Evolutionary conservation across 2,888 invertebrate species (phyloP), one percentile per base, ranked within the genome.

Genomic region (Drosophila ochracea): DNA sequence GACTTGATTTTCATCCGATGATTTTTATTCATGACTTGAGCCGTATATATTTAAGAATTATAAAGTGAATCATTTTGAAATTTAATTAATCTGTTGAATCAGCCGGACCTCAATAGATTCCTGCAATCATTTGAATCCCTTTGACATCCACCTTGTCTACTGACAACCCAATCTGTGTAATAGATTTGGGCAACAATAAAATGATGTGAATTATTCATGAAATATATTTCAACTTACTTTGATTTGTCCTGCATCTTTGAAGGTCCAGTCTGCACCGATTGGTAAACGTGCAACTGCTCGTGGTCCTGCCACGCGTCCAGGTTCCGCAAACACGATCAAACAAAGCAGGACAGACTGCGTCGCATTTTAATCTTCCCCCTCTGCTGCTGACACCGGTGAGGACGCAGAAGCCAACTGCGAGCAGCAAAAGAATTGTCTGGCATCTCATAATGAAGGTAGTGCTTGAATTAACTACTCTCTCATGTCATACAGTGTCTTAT

Each of bases 401-500:
- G 2, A 25, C 0, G 21, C 47, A 47, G 21, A 16, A 7, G 4
- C 21, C 21, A 21, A 25, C 21, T 0, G 21, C 21, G 13, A 47
- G 21, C 7, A 47, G 16, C 21, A 47, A 47, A 16, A 47, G 0
- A 7, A 4, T 25, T 47, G 47, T 25, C 47, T 2, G 21, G 2
- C 7, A 7, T 25, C 16, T 16, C 21, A 47, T 47, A 1, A 4
- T 21, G 21, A 43, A 13, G 3, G 7, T 47, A 3, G 1, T 7
- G 0, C 13, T 43, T 6, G 3, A 16, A 13, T 21, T 4, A 13
- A 47, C 13, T 47, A 47, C 13, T 47, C 4, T 7, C 6, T 1
- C 7, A 7, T 21, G 13, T 0, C n/a, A 19, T 39, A 5, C 21
- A 7, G 4, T 25, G 0, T 4, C 2, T 47, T 25, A 2, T 16